These are phyloP conservation scores for Mustela lutreola DNA, from an alignment of 2,113 vertebrate species.

Conservation along the genomic window DNA sequence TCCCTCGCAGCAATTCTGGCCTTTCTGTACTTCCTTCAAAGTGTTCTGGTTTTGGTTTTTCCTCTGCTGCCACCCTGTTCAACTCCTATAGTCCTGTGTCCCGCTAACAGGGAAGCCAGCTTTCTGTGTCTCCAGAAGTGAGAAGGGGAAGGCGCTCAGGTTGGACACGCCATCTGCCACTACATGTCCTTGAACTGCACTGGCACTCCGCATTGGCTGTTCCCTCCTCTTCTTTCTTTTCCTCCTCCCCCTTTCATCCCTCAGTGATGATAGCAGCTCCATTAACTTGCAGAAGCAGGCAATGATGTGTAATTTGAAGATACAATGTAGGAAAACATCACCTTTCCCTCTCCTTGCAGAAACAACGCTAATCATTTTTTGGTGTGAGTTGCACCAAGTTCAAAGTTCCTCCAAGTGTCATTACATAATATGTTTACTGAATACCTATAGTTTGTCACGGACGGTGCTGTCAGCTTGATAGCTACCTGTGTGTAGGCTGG, in stretches of 20 bases:
- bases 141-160: rapidly evolving
- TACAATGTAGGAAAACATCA: background rate
- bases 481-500: background rate
- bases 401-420: background rate
- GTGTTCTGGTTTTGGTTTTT: background rate
- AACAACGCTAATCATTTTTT: background rate
- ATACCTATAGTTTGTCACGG: background rate
- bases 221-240: background rate
- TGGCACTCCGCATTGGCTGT: rapidly evolving
- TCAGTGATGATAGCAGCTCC: background rate
- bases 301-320: background rate
- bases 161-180: rapidly evolving
- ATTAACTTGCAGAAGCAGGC: background rate
- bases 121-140: background rate
- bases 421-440: background rate
- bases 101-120: background rate
- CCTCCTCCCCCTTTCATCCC: rapidly evolving
- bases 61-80: background rate
- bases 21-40: background rate
- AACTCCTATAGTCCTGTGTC: rapidly evolving
- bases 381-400: background rate
- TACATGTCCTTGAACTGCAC: rapidly evolving
- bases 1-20: background rate
- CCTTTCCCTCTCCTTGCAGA: background rate
- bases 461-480: background rate